These are phyloP conservation scores for Camponotus floridanus DNA, from an alignment of 1,140 invertebrate species.

Conservation along the genomic window DNA sequence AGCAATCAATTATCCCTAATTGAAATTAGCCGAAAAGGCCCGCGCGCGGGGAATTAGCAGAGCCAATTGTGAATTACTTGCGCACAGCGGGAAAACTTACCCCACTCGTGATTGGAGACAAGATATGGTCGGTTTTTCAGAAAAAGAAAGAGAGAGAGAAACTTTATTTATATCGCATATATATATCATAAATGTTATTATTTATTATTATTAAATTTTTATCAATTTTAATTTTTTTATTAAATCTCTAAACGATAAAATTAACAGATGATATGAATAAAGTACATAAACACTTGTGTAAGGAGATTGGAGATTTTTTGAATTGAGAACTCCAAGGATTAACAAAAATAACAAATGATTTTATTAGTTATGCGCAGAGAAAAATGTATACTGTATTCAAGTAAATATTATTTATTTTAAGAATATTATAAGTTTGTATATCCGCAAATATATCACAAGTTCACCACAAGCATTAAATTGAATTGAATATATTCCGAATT, in stretches of 20 bases:
- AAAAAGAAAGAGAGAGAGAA: not conserved
- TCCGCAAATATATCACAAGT: no score
- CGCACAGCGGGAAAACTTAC: constrained; percentile 30
- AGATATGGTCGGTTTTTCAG: constrained; percentile 3
- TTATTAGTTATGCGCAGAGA: no score
- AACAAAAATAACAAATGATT: not conserved
- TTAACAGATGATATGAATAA: no score
- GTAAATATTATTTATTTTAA: no score
- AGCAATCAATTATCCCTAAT: constrained; percentile 66
- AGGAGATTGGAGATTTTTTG: not conserved
- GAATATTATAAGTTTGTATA: no score
- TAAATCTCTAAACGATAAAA: constrained; percentile 4
- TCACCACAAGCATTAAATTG: no score
- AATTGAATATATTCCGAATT: no score
- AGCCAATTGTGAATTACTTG: constrained; percentile 56
- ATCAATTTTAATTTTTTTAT: not conserved
- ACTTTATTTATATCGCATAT: not conserved
- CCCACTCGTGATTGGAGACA: not conserved
- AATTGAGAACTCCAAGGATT: not conserved
- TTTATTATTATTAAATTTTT: not conserved
- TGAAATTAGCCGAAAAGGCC: constrained; percentile 62
- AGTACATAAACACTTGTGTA: no score
- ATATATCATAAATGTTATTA: not conserved
- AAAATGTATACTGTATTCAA: no score
- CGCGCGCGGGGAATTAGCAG: constrained; percentile 37